Evolutionary conservation across 2,797 vertebrate species (phyloP), one percentile per base, ranked within the genome.

Genomic region (Sebastes alutus): DNA sequence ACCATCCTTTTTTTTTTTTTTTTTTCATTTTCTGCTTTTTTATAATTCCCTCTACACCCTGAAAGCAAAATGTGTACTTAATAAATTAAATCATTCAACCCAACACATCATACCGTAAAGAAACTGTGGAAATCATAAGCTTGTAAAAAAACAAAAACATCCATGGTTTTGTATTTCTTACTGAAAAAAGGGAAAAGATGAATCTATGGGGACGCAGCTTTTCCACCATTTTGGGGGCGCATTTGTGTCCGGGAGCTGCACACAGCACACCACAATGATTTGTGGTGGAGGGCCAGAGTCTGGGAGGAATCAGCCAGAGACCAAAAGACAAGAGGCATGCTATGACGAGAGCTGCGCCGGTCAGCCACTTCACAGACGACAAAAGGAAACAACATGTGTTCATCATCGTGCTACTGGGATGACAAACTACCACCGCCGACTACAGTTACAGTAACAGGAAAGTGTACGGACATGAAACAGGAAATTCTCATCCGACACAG

Each of bases 1-100:
- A 55, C 2, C 1, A 79, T 64, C 38, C 20, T n/a, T 71, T 25
- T 22, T 27, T 35, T 14, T 27, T 23, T 32, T 35, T 32, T 30
- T 27, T 58, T 75, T 73, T 54, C 22, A 16, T 22, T 42, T 32
- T 62, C 6, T 25, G 13, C 11, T 61, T 65, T 73, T 70, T 74
- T 35, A 13, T 29, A 87, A 86, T 77, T 80, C 78, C 76, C 42
- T 65, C 71, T 30, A 65, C 38, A 72, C 55, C n/a, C 8, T 80
- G 29, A 73, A 88, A 89, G 63, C 56, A 77, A 83, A 90, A 86
- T 83, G 79, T 87, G 72, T 78, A 77, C 72, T 77, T 85, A 80
- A 80, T 58, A 85, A 87, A 91, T 89, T 86, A 83, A 90, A 79
- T 77, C 78, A 75, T 18, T 85, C 68, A 84, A 84, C 65, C 70